Evolutionary conservation across 2,113 vertebrate species (phyloP), one percentile per base, ranked within the genome.

Genomic region (Steatornis caripensis): DNA sequence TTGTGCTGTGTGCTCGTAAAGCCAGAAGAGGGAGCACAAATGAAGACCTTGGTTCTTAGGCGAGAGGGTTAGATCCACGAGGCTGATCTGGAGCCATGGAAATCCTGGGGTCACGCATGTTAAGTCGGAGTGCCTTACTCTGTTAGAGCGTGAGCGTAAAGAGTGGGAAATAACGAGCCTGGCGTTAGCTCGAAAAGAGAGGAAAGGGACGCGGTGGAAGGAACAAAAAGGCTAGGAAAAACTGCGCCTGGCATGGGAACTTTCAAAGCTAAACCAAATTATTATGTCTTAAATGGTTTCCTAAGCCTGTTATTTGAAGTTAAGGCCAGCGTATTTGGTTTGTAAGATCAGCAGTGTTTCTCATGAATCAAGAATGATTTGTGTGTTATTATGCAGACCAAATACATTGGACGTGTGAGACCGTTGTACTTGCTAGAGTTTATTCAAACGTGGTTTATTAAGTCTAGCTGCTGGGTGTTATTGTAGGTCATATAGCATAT

Each of bases 11-110:
- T 30, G 41, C 41, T 68, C 0, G 0, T 11, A n/a, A 83, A 74
- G 29, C 93, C 95, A 94, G 93, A 72, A 96, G 93, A 95, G 93
- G 93, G 94, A 94, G 94, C 90, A 82, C 78, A 90, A 55, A 79
- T 48, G 54, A 93, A 92, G 69, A 88, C 74, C 77, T 76, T 53
- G 17, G 79, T 88, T 39, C 19, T 15, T 5, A 84, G 22, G 6
- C 30, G 5, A 2, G 11, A 15, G 1, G 9, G 4, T 64, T 22
- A 37, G 48, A 34, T 76, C 37, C 16, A 2, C 6, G 43, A 76
- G 36, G 21, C 12, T 30, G 48, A 53, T 75, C 23, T 21, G 48
- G 57, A 61, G 27, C 54, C 48, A 4, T 29, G 89, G 69, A 43
- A 84, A 11, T 78, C 13, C 20, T 19, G 64, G 74, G 43, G 43